A percentile compares a stretch with the other conserved stretches of the same genome.
Evolutionary conservation across 2,888 invertebrate genomes (phyloP).

Genomic region (Dasysyrphus albostriatus): DNA sequence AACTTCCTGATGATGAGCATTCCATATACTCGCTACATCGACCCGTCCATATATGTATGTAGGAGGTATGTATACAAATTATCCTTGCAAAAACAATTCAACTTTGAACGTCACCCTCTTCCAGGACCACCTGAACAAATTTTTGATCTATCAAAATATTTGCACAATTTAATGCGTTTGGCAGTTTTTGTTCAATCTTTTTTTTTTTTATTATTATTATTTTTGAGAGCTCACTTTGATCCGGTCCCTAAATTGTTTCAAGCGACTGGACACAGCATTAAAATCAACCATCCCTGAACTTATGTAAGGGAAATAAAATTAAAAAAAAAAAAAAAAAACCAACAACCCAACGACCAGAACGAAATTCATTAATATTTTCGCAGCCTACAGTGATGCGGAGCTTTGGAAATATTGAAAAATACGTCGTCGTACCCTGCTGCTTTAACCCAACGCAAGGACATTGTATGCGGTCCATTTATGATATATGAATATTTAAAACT

Average conservation of each 20-base stretch:
- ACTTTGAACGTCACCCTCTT: not conserved
- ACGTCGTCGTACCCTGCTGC: not conserved
- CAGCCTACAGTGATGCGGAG: conserved; percentile 12
- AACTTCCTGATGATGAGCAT: conserved; percentile 9
- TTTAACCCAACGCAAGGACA: conserved; percentile 14
- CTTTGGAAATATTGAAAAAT: conserved; percentile 2
- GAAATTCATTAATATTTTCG: conserved; percentile 47
- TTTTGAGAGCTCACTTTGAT: conserved; percentile 56
- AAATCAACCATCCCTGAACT: conserved; percentile 43
- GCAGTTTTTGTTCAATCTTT: conserved; percentile 12
- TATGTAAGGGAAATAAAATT: conserved; percentile 14
- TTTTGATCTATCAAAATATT: conserved; percentile 66
- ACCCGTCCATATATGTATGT: not conserved
- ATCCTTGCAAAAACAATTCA: conserved; percentile 23
- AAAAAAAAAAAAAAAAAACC: not conserved
- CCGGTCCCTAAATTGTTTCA: conserved; percentile 64
- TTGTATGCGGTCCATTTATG: conserved; percentile 58
- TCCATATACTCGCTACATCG: not conserved
- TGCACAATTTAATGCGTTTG: conserved; percentile 71
- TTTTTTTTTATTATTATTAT: not conserved
- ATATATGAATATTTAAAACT: conserved; percentile 68
- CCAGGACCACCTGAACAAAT: conserved; percentile 38
- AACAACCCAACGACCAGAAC: conserved; percentile 51
- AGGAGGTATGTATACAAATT: conserved; percentile 6
- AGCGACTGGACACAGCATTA: conserved; percentile 60